These are phyloP conservation scores for Ciconia maguari DNA, from an alignment of 2,113 vertebrate genomes.

Conservation along the genomic window DNA sequence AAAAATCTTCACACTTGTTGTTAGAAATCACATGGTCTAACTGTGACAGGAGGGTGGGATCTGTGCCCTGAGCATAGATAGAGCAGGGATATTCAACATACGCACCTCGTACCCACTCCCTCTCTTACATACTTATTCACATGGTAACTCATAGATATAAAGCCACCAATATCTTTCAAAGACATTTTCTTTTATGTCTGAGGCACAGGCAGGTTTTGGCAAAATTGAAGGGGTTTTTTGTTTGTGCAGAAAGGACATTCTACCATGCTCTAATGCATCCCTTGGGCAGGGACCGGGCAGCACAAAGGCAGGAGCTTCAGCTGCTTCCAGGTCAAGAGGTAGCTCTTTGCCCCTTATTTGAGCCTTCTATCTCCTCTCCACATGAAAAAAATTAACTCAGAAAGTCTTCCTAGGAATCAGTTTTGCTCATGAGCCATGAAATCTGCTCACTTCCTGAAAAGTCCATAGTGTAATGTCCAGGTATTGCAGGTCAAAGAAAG, in stretches of 20 bases:
- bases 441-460: background rate
- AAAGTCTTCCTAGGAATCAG: background rate
- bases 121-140: background rate
- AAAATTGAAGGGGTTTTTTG: background rate
- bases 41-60: background rate
- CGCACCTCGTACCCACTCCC: background rate
- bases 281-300: background rate
- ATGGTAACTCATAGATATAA: background rate
- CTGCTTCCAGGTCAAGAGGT: background rate
- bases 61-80: background rate
- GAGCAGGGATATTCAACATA: background rate
- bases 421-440: background rate
- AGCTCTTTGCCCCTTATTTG: background rate
- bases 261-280: background rate
- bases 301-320: background rate
- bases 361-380: background rate
- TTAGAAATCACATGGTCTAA: background rate
- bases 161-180: background rate
- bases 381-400: background rate
- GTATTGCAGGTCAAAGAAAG: background rate
- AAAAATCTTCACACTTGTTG: background rate
- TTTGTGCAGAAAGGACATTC: background rate
- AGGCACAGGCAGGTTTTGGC: background rate
- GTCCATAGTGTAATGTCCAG: background rate
- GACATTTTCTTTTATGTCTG: background rate